A percentile compares a stretch with the other conserved stretches of the same genome.
These are phyloP conservation scores for Flabesymbios commensalis DNA, from an alignment of 2,888 invertebrate species.

Conservation along the genomic window DNA sequence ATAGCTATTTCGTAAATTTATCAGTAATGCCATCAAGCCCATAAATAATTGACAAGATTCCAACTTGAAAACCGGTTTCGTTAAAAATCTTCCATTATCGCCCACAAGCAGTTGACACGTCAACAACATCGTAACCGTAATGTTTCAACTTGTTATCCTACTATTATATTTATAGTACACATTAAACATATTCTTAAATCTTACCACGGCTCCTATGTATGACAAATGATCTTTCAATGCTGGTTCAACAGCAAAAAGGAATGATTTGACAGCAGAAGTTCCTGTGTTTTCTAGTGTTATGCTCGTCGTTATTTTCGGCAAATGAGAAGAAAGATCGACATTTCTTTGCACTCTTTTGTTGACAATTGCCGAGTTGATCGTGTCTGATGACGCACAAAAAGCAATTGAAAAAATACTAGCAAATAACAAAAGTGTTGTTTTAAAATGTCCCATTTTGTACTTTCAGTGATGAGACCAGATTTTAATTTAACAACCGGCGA, in stretches of 20 bases:
- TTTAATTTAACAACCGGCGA: too few relatives aligned
- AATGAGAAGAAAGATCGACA: constrained; percentile 85
- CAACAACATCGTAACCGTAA: too few relatives aligned
- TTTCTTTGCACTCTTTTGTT: constrained; percentile 78
- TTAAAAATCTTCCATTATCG: too few relatives aligned
- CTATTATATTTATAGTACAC: too few relatives aligned
- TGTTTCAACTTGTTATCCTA: too few relatives aligned
- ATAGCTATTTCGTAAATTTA: too few relatives aligned
- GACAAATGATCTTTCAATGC: constrained; percentile 71
- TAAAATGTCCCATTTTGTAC: constrained; percentile 11
- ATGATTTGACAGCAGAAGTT: constrained; percentile 72
- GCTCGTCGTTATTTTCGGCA: constrained; percentile 81
- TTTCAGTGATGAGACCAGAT: constrained; percentile 23
- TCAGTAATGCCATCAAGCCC: too few relatives aligned
- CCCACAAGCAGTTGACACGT: too few relatives aligned
- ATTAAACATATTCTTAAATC: too few relatives aligned
- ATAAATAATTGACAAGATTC: too few relatives aligned
- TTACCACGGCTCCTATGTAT: constrained; percentile 73
- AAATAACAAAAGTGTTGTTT: constrained; percentile 2
- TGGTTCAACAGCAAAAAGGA: constrained; percentile 75
- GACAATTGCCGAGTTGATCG: constrained; percentile 45
- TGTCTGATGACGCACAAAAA: constrained; percentile 38
- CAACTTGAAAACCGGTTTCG: too few relatives aligned
- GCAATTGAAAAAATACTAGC: constrained; percentile 11
- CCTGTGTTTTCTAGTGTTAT: constrained; percentile 84